Percentiles rank a stretch among this genome's conserved stretches.
Conservation (phyloP, 2,888 invertebrate genomes). For the Dryomyza anilis region DNA sequence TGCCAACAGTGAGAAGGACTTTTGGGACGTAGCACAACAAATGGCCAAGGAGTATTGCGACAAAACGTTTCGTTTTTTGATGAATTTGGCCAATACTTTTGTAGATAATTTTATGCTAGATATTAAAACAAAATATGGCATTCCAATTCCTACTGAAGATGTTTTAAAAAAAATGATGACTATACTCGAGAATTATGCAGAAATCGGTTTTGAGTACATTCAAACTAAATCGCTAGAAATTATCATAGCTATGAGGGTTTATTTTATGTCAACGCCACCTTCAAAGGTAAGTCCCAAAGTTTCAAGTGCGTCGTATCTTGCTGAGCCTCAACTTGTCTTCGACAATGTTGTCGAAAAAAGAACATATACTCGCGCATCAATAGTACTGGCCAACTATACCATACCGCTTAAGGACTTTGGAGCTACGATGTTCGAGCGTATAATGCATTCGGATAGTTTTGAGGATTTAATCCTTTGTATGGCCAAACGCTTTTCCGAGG, state of each 20-base stretch:
- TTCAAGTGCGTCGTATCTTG: too few relatives aligned
- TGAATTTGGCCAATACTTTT: background rate
- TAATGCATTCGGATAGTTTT: background rate
- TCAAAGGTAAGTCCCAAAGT: too few relatives aligned
- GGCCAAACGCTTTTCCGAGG: background rate
- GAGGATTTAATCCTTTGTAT: background rate
- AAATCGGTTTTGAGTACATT: background rate
- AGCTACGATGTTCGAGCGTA: background rate
- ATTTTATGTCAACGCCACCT: too few relatives aligned
- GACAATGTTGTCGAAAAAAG: background rate
- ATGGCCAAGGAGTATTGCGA: background rate
- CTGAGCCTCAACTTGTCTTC: background rate
- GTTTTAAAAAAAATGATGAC: background rate
- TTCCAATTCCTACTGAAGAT: background rate
- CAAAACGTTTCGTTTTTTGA: background rate
- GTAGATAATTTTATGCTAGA: background rate
- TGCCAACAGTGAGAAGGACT: background rate
- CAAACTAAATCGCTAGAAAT: background rate
- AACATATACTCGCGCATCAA: background rate
- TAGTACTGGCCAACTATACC: background rate
- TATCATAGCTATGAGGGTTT: background rate
- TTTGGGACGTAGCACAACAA: background rate
- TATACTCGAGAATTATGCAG: background rate
- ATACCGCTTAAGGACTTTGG: background rate
- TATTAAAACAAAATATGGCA: background rate